Evolutionary conservation across 1,140 invertebrate species (phyloP), one percentile per base, ranked within the genome.

Genomic region (Drosophila hydei): DNA sequence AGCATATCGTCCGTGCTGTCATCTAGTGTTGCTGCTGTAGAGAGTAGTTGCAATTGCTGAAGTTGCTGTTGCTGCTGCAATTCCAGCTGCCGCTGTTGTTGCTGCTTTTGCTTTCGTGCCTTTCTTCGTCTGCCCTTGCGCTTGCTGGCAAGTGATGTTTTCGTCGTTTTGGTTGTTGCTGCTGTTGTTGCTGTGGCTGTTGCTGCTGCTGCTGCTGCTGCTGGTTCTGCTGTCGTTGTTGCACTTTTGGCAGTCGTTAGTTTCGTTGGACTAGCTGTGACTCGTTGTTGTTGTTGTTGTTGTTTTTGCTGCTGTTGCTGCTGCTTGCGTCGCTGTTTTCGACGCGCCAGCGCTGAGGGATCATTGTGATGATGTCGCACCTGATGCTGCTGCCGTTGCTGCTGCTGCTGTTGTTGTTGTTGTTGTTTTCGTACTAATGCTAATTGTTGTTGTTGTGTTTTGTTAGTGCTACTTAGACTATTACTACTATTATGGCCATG

Each of bases 401-500:
- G 59, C 48, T 88, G 65, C 55, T 75, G 75, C 40, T 70, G 67
- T 14, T 85, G 72, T 56, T 80, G 67, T 42, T 70, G 67, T 14
- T 85, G 72, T 56, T 80, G 67, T 42, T 89, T 73, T 42, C 69
- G 43, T 47, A 30, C 60, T 85, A 85, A 64, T 72, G 79, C 75
- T 84, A 85, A 79, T 77, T 78, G 71, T 55, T 76, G 69, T 71
- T 71, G 60, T 42, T 63, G 27, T 74, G 72, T 69, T 88, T 89
- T 83, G 75, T 83, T 89, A 89, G 79, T 89, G 77, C 84, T 89
- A 83, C 89, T 90, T 90, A 90, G 72, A 85, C 77, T 89, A 89
- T 52, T 83, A 88, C 78, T 90, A 88, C 89, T 90, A 90, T 83
- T 90, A 89, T 90, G 89, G 89, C 89, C 89, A 89, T 84, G 79